Base-by-base conservation (phyloP, 2,113 vertebrate species). In the Sorex fumeus region DNA sequence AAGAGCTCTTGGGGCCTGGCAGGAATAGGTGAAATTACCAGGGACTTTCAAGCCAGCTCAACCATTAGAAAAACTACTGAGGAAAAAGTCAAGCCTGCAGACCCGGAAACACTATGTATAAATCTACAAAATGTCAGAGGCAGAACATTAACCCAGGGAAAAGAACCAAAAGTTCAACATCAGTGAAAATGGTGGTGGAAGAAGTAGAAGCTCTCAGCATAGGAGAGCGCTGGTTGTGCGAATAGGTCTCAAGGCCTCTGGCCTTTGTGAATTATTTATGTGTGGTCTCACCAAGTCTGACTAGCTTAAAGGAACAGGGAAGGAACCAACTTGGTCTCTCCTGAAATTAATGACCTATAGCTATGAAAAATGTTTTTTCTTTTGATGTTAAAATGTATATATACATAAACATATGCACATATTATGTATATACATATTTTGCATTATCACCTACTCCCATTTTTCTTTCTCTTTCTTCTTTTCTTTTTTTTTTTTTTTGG, bases 311-410 rank as follows among this genome's bases (percentile, higher is more conserved):
- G 32, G 45, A 6, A 25, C 30, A 45, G 9, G 9, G n/a, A 88
- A 80, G 28, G 6, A 88, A 57, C 9, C 45, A 84, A 82, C 21
- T 50, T 86, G 47, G 76, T 64, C 6, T 16, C 43, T 60, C 30
- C 30, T 74, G 13, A 77, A 86, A 77, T 64, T 8, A 87, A 86
- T 50, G 36, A 32, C 60, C 81, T 89, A 53, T 79, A 23, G 45
- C 57, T 76, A 18, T 70, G 5, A 5, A 91, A 91, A 69, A 28
- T 19, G 13, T 69, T 34, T 78, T 57, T 18, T 1, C 15, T n/a
- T 25, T 62, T 62, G 19, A 11, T 66, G 27, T 66, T 60, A 60
- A 60, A 57, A 57, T 18, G 53, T 60, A 57, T 21, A 57, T 57
- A 57, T 57, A 57, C 15, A 21, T 53, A 53, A 15, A 53, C 11